phyloP scores from a whole-genome alignment of 2,797 vertebrate genomes.

The Arrhamphus sclerolepis region DNA sequence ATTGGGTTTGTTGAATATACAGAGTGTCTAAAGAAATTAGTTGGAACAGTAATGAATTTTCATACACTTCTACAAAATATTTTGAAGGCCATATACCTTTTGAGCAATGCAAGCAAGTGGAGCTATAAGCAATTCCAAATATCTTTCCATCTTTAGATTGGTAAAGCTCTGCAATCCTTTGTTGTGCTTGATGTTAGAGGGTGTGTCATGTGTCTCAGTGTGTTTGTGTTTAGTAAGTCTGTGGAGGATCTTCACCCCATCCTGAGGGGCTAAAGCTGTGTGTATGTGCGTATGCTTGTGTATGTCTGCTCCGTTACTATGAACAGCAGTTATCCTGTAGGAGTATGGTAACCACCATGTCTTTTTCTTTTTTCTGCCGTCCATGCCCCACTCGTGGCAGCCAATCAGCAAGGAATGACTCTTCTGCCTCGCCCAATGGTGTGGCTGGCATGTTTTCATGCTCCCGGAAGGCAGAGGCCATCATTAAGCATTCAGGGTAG shows the following conservation, averaged over 20 bases:
- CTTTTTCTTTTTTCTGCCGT: constrained; percentile 57
- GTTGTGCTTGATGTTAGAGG: constrained; percentile 70
- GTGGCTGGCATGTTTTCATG: constrained; percentile 67
- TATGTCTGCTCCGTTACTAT: constrained; percentile 39
- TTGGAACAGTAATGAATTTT: too few species aligned
- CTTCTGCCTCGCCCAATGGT: constrained; percentile 67
- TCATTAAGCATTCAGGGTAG: constrained; percentile 80
- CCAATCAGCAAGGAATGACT: constrained; percentile 60
- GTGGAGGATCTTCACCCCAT: constrained; percentile 58
- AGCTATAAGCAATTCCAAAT: too few species aligned
- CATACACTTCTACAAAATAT: too few species aligned
- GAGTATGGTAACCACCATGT: constrained; percentile 69
- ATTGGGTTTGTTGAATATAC: too few species aligned
- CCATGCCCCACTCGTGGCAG: constrained; percentile 52
- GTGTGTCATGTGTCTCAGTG: constrained; percentile 72
- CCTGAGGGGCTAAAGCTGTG: constrained; percentile 48
- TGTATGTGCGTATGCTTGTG: constrained; percentile 19
- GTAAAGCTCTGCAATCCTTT: constrained; percentile 54
- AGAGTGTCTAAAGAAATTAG: too few species aligned
- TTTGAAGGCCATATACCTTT: too few species aligned
- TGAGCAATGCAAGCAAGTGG: too few species aligned
- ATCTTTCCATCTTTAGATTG: constrained; percentile 28
- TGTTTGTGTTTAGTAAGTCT: constrained; percentile 60
- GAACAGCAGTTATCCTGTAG: constrained; percentile 61
- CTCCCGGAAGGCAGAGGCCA: constrained; percentile 68